Evolutionary conservation across 2,113 vertebrate species (phyloP).

Genomic region (Rhinopomastus cyanomelas): DNA sequence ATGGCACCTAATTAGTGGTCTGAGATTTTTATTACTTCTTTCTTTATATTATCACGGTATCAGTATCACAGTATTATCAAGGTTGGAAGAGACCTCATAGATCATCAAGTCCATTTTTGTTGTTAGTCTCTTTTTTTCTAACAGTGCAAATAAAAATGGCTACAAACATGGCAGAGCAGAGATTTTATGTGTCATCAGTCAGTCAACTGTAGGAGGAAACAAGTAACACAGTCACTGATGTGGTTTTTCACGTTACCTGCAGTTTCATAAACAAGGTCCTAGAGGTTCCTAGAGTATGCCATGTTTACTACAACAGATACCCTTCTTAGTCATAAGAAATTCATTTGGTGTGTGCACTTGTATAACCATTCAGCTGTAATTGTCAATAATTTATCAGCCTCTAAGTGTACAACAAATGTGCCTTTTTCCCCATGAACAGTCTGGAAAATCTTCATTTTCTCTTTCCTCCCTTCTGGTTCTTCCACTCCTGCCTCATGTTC

Average conservation of each 20-base stretch:
- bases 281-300: neutral
- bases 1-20: neutral
- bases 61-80: too few relatives aligned
- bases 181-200: neutral
- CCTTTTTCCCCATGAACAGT: slow-evolving; percentile 45
- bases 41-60: fast-evolving
- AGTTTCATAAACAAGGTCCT: neutral
- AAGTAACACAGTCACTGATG: neutral
- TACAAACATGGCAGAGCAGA: neutral
- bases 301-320: neutral
- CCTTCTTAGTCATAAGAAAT: slow-evolving; percentile 32
- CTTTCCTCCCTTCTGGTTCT: neutral
- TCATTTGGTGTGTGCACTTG: slow-evolving; percentile 11
- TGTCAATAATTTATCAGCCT: slow-evolving; percentile 67
- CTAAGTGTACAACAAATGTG: slow-evolving; percentile 62
- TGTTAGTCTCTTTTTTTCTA: neutral
- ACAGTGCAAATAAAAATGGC: neutral
- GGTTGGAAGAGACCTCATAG: too few relatives aligned
- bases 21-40: neutral
- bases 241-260: neutral
- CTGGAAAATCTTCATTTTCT: neutral
- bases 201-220: neutral
- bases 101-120: too few relatives aligned
- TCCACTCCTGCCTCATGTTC: neutral
- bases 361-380: slow-evolving; percentile 31